Percentiles rank a stretch among this genome's conserved stretches.
Evolutionary conservation across 2,888 invertebrate genomes (phyloP).

Genomic region (Ligdia adustata): DNA sequence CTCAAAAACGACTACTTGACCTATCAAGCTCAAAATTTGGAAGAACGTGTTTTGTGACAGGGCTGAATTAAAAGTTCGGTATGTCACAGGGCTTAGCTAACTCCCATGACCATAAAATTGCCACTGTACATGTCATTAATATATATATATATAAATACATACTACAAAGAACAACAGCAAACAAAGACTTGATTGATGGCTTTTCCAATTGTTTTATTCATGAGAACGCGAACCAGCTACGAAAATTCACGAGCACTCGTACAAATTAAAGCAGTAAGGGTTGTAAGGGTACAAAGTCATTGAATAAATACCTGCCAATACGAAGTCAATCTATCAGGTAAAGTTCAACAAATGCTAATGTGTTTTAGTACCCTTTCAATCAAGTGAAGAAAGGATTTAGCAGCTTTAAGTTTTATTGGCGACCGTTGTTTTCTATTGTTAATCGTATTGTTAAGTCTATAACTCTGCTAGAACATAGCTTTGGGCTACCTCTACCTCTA

Average conservation of each 20-base stretch:
- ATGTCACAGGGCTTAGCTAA: too few species aligned
- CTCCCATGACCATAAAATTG: too few species aligned
- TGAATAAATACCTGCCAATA: conserved; percentile 5
- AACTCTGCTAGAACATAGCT: too few species aligned
- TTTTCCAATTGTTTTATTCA: conserved; percentile 13
- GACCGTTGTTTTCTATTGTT: neutral
- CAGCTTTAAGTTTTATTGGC: neutral
- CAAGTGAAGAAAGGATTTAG: neutral
- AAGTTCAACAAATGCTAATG: neutral
- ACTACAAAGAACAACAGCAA: too few species aligned
- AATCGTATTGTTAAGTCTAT: too few species aligned
- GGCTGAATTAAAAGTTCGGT: too few species aligned
- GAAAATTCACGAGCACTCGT: conserved; percentile 4
- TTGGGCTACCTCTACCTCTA: too few species aligned
- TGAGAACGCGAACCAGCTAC: neutral
- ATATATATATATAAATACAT: too few species aligned
- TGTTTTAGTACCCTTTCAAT: neutral
- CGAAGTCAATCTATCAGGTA: conserved; percentile 1
- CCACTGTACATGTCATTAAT: too few species aligned
- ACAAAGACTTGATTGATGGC: conserved; percentile 4
- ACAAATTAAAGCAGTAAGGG: conserved; percentile 12
- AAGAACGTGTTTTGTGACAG: too few species aligned
- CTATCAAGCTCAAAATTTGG: too few species aligned
- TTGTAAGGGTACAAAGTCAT: conserved; percentile 8
- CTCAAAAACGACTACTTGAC: too few species aligned